A percentile compares a stretch with the other conserved stretches of the same genome.
phyloP scores from a whole-genome alignment of 2,797 vertebrate genomes.

The Sebastes diaconus region DNA sequence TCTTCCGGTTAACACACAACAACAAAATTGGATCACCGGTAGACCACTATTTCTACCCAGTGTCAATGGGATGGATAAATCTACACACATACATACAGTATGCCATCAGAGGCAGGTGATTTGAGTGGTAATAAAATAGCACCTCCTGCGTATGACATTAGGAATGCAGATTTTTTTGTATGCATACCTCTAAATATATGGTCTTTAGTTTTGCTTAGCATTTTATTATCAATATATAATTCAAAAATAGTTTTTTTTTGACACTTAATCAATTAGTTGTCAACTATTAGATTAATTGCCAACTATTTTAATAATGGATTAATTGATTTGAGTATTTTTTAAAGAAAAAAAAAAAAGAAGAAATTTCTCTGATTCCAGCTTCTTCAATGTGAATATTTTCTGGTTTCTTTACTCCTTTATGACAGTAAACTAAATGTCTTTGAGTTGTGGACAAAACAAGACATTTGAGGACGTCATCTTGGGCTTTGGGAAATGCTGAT shows the following conservation, averaged over 20 bases:
- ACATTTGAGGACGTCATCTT: too few species aligned
- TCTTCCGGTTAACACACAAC: constrained; percentile 58
- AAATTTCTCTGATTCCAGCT: too few species aligned
- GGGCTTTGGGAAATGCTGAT: too few species aligned
- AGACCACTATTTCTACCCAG: constrained; percentile 57
- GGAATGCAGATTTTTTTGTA: constrained; percentile 1
- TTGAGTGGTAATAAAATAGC: constrained; percentile 7
- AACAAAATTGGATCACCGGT: constrained; percentile 68
- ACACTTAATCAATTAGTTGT: neutral
- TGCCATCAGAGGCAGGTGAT: constrained; percentile 16
- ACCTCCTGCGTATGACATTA: neutral
- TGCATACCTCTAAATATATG: neutral
- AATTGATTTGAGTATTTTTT: too few species aligned
- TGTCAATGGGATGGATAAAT: constrained; percentile 64
- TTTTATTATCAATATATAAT: neutral
- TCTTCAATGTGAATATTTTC: too few species aligned
- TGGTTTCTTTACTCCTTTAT: too few species aligned
- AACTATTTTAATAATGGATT: too few species aligned
- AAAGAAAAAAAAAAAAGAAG: too few species aligned
- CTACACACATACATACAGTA: constrained; percentile 9
- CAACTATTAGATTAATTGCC: too few species aligned
- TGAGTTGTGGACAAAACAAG: too few species aligned
- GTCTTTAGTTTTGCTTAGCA: neutral
- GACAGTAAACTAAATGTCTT: too few species aligned
- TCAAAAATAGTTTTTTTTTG: neutral